Evolutionary conservation across 2,888 invertebrate species (phyloP).

Genomic region (Portevinia maculata): DNA sequence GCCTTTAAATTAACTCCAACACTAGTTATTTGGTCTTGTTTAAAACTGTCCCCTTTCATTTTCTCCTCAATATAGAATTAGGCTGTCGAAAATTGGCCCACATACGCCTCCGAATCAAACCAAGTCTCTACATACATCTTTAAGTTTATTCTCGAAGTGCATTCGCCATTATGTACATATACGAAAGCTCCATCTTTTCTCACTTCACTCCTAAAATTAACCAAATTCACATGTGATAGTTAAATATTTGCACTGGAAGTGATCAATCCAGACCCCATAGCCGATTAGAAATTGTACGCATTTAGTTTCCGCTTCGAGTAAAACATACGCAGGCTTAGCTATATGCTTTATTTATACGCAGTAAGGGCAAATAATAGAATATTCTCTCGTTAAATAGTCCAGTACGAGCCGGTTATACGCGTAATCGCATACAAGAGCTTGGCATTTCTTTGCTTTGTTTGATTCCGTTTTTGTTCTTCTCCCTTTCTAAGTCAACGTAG

Average conservation of each 20-base stretch:
- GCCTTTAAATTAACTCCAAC: no score
- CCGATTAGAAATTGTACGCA: slow-evolving; percentile 63
- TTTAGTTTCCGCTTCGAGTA: slow-evolving; percentile 28
- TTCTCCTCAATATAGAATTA: no score
- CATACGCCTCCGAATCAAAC: neutral
- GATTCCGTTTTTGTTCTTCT: slow-evolving; percentile 7
- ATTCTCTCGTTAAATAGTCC: neutral
- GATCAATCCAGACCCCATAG: slow-evolving; percentile 35
- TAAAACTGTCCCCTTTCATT: no score
- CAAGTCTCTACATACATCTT: neutral
- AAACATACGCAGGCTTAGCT: neutral
- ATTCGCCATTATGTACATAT: slow-evolving; percentile 5
- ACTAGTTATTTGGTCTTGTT: no score
- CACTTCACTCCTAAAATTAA: slow-evolving; percentile 11
- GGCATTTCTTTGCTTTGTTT: slow-evolving; percentile 31
- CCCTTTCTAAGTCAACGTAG: slow-evolving; percentile 1
- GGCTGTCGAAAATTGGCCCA: no score
- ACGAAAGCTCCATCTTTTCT: slow-evolving; percentile 12
- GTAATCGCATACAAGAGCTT: slow-evolving; percentile 9
- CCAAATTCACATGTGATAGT: slow-evolving; percentile 62
- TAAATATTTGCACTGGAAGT: slow-evolving; percentile 46
- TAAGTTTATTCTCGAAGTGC: slow-evolving; percentile 23
- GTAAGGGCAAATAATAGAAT: slow-evolving; percentile 47
- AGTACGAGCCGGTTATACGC: slow-evolving; percentile 24
- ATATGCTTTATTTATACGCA: neutral